phyloP scores from a whole-genome alignment of 2,888 invertebrate species.

The Nycteola revayana region DNA sequence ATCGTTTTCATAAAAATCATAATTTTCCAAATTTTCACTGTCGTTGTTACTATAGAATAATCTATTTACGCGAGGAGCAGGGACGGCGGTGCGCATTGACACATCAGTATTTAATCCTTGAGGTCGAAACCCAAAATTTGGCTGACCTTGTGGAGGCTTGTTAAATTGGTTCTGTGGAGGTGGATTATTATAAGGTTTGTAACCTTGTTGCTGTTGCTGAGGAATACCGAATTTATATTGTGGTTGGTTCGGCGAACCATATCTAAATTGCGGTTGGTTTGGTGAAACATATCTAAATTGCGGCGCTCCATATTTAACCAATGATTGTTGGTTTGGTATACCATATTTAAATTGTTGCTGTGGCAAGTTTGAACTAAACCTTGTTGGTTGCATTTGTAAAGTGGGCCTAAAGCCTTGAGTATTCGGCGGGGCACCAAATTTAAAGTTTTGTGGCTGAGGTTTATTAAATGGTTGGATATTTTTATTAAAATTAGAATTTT shows the following conservation, averaged over 20 bases:
- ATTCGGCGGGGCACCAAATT: no score
- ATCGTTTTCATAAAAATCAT: neutral
- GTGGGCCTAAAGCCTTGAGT: neutral
- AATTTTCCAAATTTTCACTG: neutral
- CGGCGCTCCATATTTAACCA: no score
- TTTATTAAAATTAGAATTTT: no score
- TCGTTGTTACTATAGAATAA: neutral
- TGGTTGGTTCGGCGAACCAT: no score
- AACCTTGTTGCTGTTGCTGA: neutral
- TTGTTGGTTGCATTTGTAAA: neutral
- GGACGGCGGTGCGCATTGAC: neutral
- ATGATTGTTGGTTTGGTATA: no score
- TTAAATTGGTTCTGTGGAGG: neutral
- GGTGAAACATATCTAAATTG: no score
- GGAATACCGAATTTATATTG: neutral
- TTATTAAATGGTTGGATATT: no score
- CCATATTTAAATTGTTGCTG: neutral
- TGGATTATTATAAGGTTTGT: neutral
- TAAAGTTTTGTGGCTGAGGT: no score
- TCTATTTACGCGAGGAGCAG: no score
- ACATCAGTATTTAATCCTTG: neutral
- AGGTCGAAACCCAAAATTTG: no score
- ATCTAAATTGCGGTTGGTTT: no score
- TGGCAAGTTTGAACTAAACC: neutral
- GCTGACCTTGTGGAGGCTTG: neutral